These are phyloP conservation scores for Crossocerus cetratus DNA, from an alignment of 2,888 invertebrate species.

Conservation along the genomic window DNA sequence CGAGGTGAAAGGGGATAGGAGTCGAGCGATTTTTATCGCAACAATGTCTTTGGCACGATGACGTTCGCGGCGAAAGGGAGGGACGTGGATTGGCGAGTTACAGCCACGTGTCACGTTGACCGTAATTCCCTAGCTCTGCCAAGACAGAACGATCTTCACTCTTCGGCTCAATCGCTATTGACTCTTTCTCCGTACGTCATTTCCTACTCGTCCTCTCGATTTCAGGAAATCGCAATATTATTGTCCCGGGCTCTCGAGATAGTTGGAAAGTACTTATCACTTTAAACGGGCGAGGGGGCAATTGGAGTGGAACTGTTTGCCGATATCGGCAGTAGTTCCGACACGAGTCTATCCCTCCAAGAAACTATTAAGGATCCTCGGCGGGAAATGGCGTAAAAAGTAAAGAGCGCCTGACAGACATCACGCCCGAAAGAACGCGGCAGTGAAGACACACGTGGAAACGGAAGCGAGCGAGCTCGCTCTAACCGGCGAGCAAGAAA, in stretches of 20 bases:
- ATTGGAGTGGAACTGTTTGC: no score
- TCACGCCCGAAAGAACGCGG: neutral
- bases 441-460: conserved; percentile 1
- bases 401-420: neutral
- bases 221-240: no score
- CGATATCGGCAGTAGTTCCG: no score
- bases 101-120: neutral
- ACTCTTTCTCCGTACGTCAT: neutral
- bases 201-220: neutral
- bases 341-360: no score
- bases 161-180: no score
- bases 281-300: no score
- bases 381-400: neutral
- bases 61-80: neutral
- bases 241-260: no score
- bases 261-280: no score
- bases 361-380: no score
- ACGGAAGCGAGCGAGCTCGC: conserved; percentile 7
- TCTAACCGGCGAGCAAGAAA: conserved; percentile 2
- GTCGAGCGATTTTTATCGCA: no score
- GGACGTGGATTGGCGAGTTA: neutral
- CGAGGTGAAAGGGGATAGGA: no score
- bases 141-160: no score
- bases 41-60: neutral
- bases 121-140: neutral